A percentile compares a stretch with the other conserved stretches of the same genome.
phyloP scores from a whole-genome alignment of 2,888 invertebrate genomes.

The Aphidoletes aphidimyza region DNA sequence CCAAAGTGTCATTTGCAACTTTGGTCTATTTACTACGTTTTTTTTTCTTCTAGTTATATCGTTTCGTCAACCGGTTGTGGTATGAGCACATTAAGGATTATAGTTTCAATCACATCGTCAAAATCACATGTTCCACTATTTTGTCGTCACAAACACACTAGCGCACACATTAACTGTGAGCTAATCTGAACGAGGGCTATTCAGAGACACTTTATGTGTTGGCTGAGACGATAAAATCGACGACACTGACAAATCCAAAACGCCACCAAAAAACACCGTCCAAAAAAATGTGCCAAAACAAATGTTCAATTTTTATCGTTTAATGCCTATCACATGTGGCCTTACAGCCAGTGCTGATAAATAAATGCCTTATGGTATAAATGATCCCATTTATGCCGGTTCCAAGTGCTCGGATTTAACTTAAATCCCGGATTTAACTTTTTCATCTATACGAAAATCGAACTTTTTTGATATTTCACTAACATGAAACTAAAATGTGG shows the following conservation, averaged over 20 bases:
- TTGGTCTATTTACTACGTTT: not conserved
- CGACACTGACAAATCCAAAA: not conserved
- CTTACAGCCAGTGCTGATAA: not conserved
- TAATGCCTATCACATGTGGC: conserved; percentile 38
- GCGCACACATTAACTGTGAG: not conserved
- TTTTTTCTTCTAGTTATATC: not conserved
- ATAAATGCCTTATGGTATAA: conserved; percentile 18
- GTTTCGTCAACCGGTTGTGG: not conserved
- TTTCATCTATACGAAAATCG: no score
- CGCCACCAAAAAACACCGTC: not conserved
- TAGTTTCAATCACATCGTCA: conserved; percentile 49
- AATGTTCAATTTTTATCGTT: conserved; percentile 19
- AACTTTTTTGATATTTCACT: no score
- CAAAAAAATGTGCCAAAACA: not conserved
- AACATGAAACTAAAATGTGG: no score
- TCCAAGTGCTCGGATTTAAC: no score
- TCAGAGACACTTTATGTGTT: not conserved
- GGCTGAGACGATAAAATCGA: conserved; percentile 3
- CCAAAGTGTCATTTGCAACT: conserved; percentile 25
- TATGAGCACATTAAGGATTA: not conserved
- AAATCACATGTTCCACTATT: conserved; percentile 17
- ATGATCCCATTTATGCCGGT: conserved; percentile 1
- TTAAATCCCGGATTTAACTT: no score
- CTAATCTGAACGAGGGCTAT: not conserved
- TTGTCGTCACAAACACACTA: no score